Evolutionary conservation across 2,888 invertebrate genomes (phyloP).

Genomic region (Leucophenga montana): DNA sequence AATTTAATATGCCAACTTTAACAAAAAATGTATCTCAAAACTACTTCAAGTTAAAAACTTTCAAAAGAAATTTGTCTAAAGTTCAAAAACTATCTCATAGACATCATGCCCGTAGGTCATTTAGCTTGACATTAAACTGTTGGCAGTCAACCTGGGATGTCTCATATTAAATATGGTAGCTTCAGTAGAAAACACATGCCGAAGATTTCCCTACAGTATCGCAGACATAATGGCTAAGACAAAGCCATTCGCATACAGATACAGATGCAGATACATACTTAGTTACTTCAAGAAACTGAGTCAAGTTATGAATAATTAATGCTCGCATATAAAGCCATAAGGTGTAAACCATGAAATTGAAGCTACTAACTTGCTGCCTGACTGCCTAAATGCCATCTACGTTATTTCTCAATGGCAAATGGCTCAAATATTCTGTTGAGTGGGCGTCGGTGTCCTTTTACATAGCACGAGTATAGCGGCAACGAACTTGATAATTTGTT

Average conservation of each 20-base stretch:
- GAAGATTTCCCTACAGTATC: conserved; percentile 57
- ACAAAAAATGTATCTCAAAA: no score
- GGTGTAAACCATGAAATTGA: conserved; percentile 20
- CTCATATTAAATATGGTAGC: background rate
- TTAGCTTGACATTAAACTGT: conserved; percentile 57
- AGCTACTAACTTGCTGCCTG: background rate
- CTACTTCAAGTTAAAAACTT: background rate
- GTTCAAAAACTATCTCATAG: conserved; percentile 24
- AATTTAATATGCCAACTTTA: no score
- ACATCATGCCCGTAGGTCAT: conserved; percentile 43
- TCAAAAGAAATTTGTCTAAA: background rate
- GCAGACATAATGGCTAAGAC: background rate
- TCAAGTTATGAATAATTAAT: conserved; percentile 64
- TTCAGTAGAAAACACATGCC: background rate
- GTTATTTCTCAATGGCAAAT: background rate
- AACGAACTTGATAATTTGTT: conserved; percentile 64
- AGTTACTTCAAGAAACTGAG: conserved; percentile 9
- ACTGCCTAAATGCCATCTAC: background rate
- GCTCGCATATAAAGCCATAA: conserved; percentile 24
- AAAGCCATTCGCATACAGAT: conserved; percentile 29
- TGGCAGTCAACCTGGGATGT: conserved; percentile 41
- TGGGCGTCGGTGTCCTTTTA: conserved; percentile 35
- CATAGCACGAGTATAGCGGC: background rate
- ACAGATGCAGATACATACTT: conserved; percentile 28
- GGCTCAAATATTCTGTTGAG: conserved; percentile 15